Evolutionary conservation across 2,113 vertebrate species (phyloP), one percentile per base, ranked within the genome.

Genomic region (Trochalopteron elliotii): DNA sequence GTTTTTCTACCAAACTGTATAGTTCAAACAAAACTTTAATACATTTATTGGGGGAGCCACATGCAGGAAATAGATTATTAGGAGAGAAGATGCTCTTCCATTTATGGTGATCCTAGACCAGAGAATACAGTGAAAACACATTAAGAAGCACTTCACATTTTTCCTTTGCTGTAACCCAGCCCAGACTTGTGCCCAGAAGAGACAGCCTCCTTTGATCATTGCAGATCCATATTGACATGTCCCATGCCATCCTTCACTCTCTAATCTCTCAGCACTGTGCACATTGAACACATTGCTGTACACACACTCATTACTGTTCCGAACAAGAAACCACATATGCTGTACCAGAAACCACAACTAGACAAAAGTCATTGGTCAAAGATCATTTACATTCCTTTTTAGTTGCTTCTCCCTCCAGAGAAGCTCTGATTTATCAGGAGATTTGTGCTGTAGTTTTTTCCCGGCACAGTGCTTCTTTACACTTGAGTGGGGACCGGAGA

Each of bases 191-290:
- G 80, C 95, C 95, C 97, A 95, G 94, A 90, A 96, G 94, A 96
- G 96, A 77, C 89, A 83, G 79, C 57, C 78, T 96, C 87, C 96
- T 97, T 97, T 97, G 97, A 97, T 97, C 97, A 96, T 21, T 71
- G 81, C 91, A 96, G 96, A 97, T 97, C 96, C 95, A 90, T 97
- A 96, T 93, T 96, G 97, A 97, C 97, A 94, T 91, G 95, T 97
- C 96, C 96, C 96, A 97, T 96, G 93, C 95, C 95, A 96, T 95
- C 92, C 95, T 93, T 95, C 93, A 70, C 89, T 96, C 95, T 96
- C 95, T 97, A 97, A 97, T 97, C 96, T 96, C 96, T 88, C 95
- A 80, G 93, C 83, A 52, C 92, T 71, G 90, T 84, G 92, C 93
- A 91, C 95, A 82, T 91, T 95, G 94, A 96, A 91, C 89, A 85